A percentile compares a stretch with the other conserved stretches of the same genome.
phyloP scores from a whole-genome alignment of 2,888 invertebrate species.

The Limnephilus auricula region DNA sequence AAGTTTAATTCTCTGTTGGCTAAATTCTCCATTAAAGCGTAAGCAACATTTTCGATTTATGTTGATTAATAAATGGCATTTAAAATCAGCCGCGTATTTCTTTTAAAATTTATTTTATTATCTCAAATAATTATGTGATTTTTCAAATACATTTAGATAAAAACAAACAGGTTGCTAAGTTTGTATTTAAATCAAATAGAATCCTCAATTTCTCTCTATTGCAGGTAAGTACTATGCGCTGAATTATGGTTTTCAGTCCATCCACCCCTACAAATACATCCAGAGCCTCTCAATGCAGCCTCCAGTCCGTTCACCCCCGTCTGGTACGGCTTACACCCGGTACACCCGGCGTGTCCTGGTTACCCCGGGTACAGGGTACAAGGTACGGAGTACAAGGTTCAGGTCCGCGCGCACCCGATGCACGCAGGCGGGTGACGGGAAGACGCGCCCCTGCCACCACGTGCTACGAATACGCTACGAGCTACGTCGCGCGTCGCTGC shows the following conservation, averaged over 20 bases:
- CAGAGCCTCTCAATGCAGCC: neutral
- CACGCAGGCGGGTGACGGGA: constrained; percentile 2
- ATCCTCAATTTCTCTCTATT: neutral
- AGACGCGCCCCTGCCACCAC: neutral
- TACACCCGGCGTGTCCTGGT: neutral
- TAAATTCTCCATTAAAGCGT: neutral
- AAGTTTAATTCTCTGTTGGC: neutral
- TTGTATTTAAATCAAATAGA: neutral
- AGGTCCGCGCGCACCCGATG: neutral
- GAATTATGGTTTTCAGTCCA: neutral
- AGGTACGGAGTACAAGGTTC: neutral
- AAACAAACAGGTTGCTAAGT: neutral
- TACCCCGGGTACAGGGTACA: neutral
- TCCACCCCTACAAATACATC: neutral
- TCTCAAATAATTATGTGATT: neutral
- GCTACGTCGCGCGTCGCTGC: neutral
- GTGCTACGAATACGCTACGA: constrained; percentile 26
- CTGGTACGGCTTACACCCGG: neutral
- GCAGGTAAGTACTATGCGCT: neutral
- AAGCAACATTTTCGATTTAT: neutral
- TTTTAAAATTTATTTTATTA: too few relatives aligned
- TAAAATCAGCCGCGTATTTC: neutral
- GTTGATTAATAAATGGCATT: too few relatives aligned
- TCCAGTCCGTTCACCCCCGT: neutral
- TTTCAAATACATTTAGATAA: neutral